Evolutionary conservation across 2,113 vertebrate genomes (phyloP).

Genomic region (Caranx ignobilis): DNA sequence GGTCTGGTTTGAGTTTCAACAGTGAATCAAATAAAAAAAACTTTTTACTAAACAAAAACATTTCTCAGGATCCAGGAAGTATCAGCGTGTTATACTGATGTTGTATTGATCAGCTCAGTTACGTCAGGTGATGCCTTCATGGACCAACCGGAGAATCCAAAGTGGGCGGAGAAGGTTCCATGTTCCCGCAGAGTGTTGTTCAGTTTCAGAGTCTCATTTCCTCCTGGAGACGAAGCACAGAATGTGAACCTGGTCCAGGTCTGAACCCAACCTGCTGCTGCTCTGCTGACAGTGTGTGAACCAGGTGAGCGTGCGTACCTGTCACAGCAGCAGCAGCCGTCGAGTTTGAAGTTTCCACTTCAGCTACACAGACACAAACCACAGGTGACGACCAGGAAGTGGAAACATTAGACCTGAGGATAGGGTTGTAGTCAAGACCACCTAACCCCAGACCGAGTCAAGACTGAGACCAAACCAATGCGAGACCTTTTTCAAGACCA

Average conservation of each 20-base stretch:
- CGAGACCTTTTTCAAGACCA: too few species aligned
- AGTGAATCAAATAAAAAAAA: background rate
- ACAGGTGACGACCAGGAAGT: background rate
- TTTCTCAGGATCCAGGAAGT: too few species aligned
- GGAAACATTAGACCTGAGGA: too few species aligned
- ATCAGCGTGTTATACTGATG: too few species aligned
- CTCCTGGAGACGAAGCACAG: background rate
- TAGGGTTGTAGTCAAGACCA: too few species aligned
- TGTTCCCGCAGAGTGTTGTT: slow-evolving; percentile 4
- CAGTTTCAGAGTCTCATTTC: background rate
- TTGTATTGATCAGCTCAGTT: too few species aligned
- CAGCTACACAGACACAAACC: background rate
- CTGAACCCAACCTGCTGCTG: too few species aligned
- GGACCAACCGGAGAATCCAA: slow-evolving; percentile 28
- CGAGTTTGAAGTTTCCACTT: background rate
- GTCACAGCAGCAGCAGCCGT: background rate
- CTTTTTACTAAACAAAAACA: too few species aligned
- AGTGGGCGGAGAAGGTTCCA: background rate
- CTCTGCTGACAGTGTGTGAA: too few species aligned
- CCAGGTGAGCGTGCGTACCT: background rate
- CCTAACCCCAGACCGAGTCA: too few species aligned
- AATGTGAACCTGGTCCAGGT: too few species aligned
- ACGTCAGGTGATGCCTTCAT: background rate
- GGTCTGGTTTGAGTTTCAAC: background rate
- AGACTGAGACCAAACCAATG: too few species aligned